Percentiles rank a stretch among this genome's conserved stretches.
Evolutionary conservation across 2,888 invertebrate species (phyloP).

Genomic region (Arctia plantaginis): DNA sequence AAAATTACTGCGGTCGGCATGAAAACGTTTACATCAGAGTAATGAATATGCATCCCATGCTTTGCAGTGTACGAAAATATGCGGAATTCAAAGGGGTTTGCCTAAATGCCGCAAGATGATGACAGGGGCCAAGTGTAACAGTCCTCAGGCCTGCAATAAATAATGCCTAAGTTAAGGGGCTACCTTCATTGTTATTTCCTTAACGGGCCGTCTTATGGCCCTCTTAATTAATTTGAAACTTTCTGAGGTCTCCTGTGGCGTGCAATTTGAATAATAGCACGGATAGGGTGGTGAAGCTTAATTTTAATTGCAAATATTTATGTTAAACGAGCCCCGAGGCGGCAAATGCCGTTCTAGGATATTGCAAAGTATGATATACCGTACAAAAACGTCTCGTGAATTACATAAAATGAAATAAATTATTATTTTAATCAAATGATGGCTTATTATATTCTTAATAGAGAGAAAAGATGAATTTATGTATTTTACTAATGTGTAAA

Average conservation of each 20-base stretch:
- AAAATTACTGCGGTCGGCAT: slow-evolving; percentile 53
- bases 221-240: slow-evolving; percentile 87
- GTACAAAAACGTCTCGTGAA: slow-evolving; percentile 59
- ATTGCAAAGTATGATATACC: slow-evolving; percentile 81
- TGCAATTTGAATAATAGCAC: slow-evolving; percentile 85
- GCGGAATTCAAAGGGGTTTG: slow-evolving; percentile 59
- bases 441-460: slow-evolving; percentile 26
- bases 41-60: slow-evolving; percentile 69
- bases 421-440: slow-evolving; percentile 44
- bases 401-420: slow-evolving; percentile 56
- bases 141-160: slow-evolving; percentile 78
- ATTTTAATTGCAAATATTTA: slow-evolving; percentile 87
- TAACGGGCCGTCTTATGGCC: slow-evolving; percentile 85
- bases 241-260: slow-evolving; percentile 85
- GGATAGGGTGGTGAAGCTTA: slow-evolving; percentile 82
- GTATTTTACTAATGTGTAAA: background rate
- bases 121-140: slow-evolving; percentile 72
- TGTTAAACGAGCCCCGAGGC: slow-evolving; percentile 78
- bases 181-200: slow-evolving; percentile 83
- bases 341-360: slow-evolving; percentile 65
- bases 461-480: background rate
- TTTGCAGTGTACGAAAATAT: slow-evolving; percentile 65
- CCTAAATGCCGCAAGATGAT: slow-evolving; percentile 72
- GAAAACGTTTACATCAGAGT: slow-evolving; percentile 52
- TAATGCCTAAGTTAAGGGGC: slow-evolving; percentile 75